Evolutionary conservation across 1,140 invertebrate species (phyloP), one percentile per base, ranked within the genome.

Genomic region (Babylonia areolata): DNA sequence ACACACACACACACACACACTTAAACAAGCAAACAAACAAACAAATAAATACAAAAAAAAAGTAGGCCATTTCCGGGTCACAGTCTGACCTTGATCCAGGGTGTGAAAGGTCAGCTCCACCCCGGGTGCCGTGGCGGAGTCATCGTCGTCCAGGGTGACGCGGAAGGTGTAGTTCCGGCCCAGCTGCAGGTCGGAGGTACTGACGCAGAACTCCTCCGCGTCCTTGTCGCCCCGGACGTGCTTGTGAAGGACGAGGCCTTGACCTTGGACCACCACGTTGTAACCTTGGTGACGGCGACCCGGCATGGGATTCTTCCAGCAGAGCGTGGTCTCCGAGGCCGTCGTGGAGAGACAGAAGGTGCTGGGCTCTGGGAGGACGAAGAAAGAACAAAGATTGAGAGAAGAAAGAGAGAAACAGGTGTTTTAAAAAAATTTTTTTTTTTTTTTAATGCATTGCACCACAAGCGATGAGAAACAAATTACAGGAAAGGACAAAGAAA

Each of bases 271-370:
- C 33, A 54, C 40, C 28, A 88, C 37, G 23, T 75, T 54, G 78
- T 79, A 90, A 6, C 85, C 86, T 15, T 42, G 39, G 31, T 87
- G 64, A 23, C 78, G 23, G 15, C 64, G 54, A 0, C 77, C 82
- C 0, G 79, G 69, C 87, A 88, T 87, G 9, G 86, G 86, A 64
- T 88, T 88, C 82, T 85, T 88, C 87, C 89, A 90, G 83, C 87
- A 90, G 28, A 88, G 64, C 3, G 81, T 86, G 0, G 85, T 85
- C 71, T 64, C 83, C 20, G 11, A 37, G 20, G n/a, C 23, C 6
- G 80, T 85, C 2, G 86, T 81, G 23, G 85, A 75, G 12, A 90
- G 79, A 51, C 87, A 90, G 83, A 87, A 88, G 9, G 54, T 81
- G 39, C 80, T 31, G 6, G 87, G 87, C 28, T 87, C 86, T 87